phyloP scores from a whole-genome alignment of 2,797 vertebrate species.

The Silurus aristotelis region DNA sequence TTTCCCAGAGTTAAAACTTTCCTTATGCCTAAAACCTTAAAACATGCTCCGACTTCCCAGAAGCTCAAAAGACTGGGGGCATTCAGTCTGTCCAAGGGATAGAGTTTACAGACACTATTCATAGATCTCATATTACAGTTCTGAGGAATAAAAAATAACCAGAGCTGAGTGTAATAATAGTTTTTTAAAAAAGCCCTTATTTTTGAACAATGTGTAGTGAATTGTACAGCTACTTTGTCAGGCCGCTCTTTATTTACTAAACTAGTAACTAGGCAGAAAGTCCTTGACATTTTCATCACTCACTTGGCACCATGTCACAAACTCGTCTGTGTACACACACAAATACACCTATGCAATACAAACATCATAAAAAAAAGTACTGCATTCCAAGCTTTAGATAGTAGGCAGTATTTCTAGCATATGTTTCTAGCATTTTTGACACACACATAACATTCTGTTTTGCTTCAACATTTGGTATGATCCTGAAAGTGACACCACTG shows the following conservation, averaged over 20 bases:
- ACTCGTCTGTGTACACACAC: conserved; percentile 13
- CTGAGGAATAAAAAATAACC: not conserved
- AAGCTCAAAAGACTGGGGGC: conserved; percentile 11
- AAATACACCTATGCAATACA: conserved; percentile 10
- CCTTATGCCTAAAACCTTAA: conserved; percentile 59
- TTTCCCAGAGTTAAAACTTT: conserved; percentile 58
- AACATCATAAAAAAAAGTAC: conserved; percentile 40
- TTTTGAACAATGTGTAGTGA: not conserved
- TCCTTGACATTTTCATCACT: conserved; percentile 45
- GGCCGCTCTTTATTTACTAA: conserved; percentile 17
- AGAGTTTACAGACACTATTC: conserved; percentile 13
- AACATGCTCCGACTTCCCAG: conserved; percentile 52
- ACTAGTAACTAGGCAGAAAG: not conserved
- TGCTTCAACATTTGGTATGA: not conserved
- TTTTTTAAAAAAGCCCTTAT: not conserved
- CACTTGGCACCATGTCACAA: conserved; percentile 38
- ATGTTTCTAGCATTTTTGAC: not conserved
- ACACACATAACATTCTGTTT: conserved; percentile 19
- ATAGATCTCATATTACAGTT: conserved; percentile 11
- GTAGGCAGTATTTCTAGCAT: not conserved
- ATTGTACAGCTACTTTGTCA: not conserved
- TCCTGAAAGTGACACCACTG: conserved; percentile 30
- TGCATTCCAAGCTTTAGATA: not conserved
- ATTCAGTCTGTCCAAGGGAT: conserved; percentile 11
- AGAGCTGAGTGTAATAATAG: not conserved